phyloP scores from a whole-genome alignment of 2,888 invertebrate genomes.

The Brenthis ino region DNA sequence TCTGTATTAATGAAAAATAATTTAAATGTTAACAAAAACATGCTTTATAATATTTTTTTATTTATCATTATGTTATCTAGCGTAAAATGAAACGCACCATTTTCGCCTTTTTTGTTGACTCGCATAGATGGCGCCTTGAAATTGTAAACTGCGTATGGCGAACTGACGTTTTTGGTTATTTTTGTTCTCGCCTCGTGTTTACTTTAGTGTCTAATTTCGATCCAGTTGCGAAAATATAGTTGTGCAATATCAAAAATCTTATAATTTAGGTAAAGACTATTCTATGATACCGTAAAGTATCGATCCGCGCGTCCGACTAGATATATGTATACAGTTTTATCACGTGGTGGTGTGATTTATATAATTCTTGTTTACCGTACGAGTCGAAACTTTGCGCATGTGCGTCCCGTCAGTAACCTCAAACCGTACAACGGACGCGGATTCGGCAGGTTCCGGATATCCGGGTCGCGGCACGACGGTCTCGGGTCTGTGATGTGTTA shows the following conservation, averaged over 20 bases:
- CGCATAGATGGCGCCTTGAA: constrained; percentile 78
- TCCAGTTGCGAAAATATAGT: constrained; percentile 75
- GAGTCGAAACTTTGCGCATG: constrained; percentile 82
- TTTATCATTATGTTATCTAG: constrained; percentile 20
- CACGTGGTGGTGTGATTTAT: constrained; percentile 83
- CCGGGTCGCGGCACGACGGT: constrained; percentile 56
- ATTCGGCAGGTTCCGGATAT: constrained; percentile 59
- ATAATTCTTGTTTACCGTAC: constrained; percentile 83
- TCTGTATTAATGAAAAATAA: no score
- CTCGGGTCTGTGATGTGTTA: constrained; percentile 80
- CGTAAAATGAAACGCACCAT: constrained; percentile 54
- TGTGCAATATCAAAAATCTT: constrained; percentile 70
- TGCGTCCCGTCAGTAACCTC: constrained; percentile 82
- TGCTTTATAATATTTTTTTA: not conserved
- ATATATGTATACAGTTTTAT: constrained; percentile 81
- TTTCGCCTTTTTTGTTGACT: constrained; percentile 63
- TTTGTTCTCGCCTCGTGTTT: constrained; percentile 83
- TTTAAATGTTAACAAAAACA: no score
- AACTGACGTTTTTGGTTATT: constrained; percentile 83
- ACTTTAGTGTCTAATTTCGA: constrained; percentile 82
- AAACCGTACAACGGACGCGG: constrained; percentile 58
- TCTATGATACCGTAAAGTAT: constrained; percentile 61
- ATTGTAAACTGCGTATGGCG: constrained; percentile 80
- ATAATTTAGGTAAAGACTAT: constrained; percentile 61
- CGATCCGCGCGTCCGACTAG: constrained; percentile 74